Conservation (phyloP, 2,113 vertebrate genomes). For the Gila orcuttii region DNA sequence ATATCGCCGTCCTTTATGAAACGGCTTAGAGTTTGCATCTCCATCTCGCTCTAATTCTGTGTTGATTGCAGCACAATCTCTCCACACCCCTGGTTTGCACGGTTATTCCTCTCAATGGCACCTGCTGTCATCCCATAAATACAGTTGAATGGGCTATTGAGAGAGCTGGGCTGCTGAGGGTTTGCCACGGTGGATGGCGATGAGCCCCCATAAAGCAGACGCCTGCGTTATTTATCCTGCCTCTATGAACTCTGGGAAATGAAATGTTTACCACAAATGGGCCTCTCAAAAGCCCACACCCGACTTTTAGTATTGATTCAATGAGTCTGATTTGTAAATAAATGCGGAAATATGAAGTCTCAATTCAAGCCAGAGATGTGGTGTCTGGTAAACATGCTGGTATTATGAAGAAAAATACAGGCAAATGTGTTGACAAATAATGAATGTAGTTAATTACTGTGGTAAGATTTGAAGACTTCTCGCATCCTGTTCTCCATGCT, state of each 20-base stretch:
- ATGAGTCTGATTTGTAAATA: constrained; percentile 74
- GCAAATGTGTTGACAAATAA: constrained; percentile 45
- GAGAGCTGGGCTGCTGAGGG: constrained; percentile 49
- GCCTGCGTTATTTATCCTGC: constrained; percentile 60
- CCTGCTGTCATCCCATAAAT: constrained; percentile 66
- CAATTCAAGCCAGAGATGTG: constrained; percentile 32
- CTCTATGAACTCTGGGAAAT: constrained; percentile 70
- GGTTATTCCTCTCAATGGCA: constrained; percentile 64
- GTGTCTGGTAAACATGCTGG: constrained; percentile 39
- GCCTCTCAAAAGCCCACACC: constrained; percentile 64
- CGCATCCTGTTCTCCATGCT: constrained; percentile 6
- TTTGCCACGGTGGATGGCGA: constrained; percentile 59
- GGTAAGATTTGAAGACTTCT: not conserved
- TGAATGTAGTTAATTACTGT: constrained; percentile 39
- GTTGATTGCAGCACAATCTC: constrained; percentile 32
- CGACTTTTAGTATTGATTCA: constrained; percentile 75
- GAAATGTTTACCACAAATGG: constrained; percentile 76
- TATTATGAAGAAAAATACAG: constrained; percentile 30
- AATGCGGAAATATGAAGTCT: constrained; percentile 43
- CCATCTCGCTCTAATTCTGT: not conserved
- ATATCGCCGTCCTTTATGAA: not conserved
- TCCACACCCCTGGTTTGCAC: constrained; percentile 51
- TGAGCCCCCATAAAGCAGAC: constrained; percentile 55
- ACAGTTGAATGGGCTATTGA: constrained; percentile 66
- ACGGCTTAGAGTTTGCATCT: not conserved